phyloP scores from a whole-genome alignment of 2,888 invertebrate genomes.

The Aphidoletes aphidimyza region DNA sequence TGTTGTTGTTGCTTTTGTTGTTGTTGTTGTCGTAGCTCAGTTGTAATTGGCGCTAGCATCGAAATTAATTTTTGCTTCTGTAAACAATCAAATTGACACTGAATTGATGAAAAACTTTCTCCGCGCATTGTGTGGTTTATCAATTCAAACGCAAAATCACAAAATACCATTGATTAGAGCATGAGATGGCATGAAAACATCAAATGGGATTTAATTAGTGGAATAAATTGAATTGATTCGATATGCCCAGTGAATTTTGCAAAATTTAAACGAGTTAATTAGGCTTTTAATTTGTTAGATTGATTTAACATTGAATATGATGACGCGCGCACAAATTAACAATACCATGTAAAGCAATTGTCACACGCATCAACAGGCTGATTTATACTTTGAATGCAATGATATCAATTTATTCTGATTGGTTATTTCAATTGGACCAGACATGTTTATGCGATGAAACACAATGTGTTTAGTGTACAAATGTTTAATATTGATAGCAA shows the following conservation, averaged over 20 bases:
- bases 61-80: slow-evolving; percentile 6
- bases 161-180: no score
- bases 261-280: neutral
- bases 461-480: no score
- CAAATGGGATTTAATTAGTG: neutral
- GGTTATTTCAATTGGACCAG: no score
- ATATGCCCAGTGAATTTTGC: neutral
- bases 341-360: neutral
- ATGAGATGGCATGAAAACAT: neutral
- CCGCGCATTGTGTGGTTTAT: neutral
- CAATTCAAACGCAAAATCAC: neutral
- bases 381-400: no score
- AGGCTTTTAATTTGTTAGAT: slow-evolving; percentile 35
- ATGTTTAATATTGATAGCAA: no score
- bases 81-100: neutral
- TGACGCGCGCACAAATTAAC: neutral
- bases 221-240: neutral
- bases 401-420: no score
- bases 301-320: slow-evolving; percentile 1
- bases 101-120: neutral
- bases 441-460: no score
- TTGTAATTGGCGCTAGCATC: slow-evolving; percentile 1
- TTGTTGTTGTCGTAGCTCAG: no score
- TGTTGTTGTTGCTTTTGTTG: no score
- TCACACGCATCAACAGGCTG: neutral